Evolutionary conservation across 2,888 invertebrate genomes (phyloP).

Genomic region (Mystacides longicornis): DNA sequence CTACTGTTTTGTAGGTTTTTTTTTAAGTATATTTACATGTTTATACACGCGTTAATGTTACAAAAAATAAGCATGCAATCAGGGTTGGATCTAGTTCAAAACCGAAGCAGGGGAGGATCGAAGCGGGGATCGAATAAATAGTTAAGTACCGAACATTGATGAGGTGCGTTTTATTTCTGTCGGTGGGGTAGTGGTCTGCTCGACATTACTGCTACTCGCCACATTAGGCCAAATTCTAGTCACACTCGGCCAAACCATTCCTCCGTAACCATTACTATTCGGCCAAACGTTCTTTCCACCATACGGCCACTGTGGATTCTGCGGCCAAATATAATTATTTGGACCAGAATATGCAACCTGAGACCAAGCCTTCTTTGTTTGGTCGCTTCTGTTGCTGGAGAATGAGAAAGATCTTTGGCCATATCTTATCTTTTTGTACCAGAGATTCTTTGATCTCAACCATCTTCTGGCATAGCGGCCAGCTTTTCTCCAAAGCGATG

Average conservation of each 20-base stretch:
- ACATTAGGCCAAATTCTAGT: slow-evolving; percentile 12
- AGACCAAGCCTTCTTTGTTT: background rate
- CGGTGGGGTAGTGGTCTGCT: slow-evolving; percentile 5
- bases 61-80: too few relatives aligned
- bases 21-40: too few relatives aligned
- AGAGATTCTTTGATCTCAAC: background rate
- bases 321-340: background rate
- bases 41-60: too few relatives aligned
- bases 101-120: background rate
- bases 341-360: background rate
- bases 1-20: too few relatives aligned
- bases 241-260: slow-evolving; percentile 4
- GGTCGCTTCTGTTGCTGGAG: background rate
- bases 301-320: background rate
- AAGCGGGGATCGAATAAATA: background rate
- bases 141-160: slow-evolving; percentile 5
- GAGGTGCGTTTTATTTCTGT: slow-evolving; percentile 13
- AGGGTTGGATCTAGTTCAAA: background rate
- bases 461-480: slow-evolving; percentile 12
- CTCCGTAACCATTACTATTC: slow-evolving; percentile 6
- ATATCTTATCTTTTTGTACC: slow-evolving; percentile 1
- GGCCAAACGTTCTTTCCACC: slow-evolving; percentile 3
- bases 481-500: slow-evolving; percentile 13
- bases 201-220: background rate
- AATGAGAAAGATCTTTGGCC: background rate